Percentiles rank a stretch among this genome's conserved stretches.
Evolutionary conservation across 2,888 invertebrate species (phyloP).

Genomic region (Sericinus montela): DNA sequence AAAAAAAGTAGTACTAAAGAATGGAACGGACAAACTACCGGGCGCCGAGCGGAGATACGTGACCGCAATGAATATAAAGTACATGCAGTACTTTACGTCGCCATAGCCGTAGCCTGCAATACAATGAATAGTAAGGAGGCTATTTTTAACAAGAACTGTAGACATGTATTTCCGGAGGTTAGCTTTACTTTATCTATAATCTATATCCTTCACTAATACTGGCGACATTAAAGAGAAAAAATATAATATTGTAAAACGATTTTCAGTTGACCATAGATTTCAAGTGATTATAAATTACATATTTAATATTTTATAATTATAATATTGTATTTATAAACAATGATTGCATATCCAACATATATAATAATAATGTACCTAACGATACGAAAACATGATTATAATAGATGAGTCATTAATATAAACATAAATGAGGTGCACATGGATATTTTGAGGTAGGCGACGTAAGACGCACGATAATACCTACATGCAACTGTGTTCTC

Average conservation of each 20-base stretch:
- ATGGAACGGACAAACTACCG: conserved; percentile 21
- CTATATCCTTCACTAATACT: too few species aligned
- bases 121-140: conserved; percentile 13
- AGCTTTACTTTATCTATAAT: neutral
- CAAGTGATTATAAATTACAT: too few species aligned
- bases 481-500: too few species aligned
- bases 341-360: too few species aligned
- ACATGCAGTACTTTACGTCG: conserved; percentile 8
- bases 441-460: neutral
- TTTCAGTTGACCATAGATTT: too few species aligned
- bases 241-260: too few species aligned
- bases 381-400: neutral
- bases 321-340: neutral
- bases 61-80: conserved; percentile 31
- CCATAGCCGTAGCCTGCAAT: neutral
- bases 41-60: conserved; percentile 33
- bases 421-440: neutral
- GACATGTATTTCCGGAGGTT: conserved; percentile 6
- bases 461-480: neutral
- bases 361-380: too few species aligned
- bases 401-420: conserved; percentile 4
- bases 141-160: conserved; percentile 1
- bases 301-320: neutral
- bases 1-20: conserved; percentile 2
- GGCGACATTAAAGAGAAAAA: too few species aligned